Conservation (phyloP, 1,140 invertebrate species). For the Pseudobourletiella spinata region DNA sequence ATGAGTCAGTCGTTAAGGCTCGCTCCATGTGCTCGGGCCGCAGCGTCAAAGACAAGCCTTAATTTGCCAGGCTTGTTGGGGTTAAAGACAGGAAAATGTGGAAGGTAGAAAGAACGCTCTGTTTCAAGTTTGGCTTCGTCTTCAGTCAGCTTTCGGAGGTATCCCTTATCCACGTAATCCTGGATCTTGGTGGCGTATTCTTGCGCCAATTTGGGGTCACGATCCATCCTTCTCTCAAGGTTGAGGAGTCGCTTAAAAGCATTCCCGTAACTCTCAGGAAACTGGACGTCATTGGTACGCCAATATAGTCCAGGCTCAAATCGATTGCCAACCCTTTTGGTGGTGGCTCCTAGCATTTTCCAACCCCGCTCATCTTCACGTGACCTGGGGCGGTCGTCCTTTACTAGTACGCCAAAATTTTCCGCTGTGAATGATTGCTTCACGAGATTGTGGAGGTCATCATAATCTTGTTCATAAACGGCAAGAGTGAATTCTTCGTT, state of each 20-base stretch:
- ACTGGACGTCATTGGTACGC: neutral
- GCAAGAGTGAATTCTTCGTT: neutral
- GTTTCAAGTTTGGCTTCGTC: neutral
- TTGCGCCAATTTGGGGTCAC: constrained; percentile 3
- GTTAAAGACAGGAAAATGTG: constrained; percentile 15
- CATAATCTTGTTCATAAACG: neutral
- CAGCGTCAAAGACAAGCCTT: constrained; percentile 15
- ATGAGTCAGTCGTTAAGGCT: constrained; percentile 19
- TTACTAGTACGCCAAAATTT: constrained; percentile 9
- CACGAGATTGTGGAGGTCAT: constrained; percentile 8
- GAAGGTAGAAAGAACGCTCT: constrained; percentile 5
- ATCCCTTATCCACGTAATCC: constrained; percentile 13
- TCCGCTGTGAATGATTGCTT: constrained; percentile 17
- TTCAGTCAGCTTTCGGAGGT: neutral
- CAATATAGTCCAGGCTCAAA: constrained; percentile 19
- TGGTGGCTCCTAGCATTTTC: constrained; percentile 9
- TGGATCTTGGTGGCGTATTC: constrained; percentile 9
- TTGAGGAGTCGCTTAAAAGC: constrained; percentile 7
- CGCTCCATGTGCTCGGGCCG: constrained; percentile 3
- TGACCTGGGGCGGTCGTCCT: neutral
- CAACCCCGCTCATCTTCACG: constrained; percentile 9
- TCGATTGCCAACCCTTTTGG: neutral
- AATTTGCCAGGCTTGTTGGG: constrained; percentile 17
- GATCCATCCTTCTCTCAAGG: constrained; percentile 18
- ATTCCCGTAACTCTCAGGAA: constrained; percentile 3